Percentiles rank a stretch among this genome's conserved stretches.
phyloP scores from a whole-genome alignment of 1,140 invertebrate genomes.

The Habropoda laboriosa region DNA sequence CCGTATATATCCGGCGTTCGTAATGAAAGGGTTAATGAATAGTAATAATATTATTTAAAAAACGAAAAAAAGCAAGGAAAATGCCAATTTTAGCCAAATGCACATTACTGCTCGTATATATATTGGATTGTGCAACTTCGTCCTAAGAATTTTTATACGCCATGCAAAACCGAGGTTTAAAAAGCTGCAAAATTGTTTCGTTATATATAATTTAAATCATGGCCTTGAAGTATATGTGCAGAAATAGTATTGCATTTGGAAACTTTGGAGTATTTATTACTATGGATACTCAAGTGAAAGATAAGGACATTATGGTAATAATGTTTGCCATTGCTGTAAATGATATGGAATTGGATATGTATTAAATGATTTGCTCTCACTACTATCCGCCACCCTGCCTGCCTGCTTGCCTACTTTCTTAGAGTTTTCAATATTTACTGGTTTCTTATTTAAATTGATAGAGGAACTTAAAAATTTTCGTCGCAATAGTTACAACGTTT shows the following conservation, averaged over 20 bases:
- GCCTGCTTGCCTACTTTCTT: conserved; percentile 62
- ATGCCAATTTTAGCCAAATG: conserved; percentile 64
- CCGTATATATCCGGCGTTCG: too few relatives aligned
- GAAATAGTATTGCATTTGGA: conserved; percentile 67
- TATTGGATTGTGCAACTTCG: conserved; percentile 42
- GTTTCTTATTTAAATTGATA: conserved; percentile 13
- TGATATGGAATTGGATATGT: conserved; percentile 73
- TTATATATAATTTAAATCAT: conserved; percentile 23
- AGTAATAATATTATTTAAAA: conserved; percentile 50
- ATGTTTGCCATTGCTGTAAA: conserved; percentile 74
- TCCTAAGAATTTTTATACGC: conserved; percentile 52
- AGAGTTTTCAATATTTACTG: conserved; percentile 28
- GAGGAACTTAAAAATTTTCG: not conserved
- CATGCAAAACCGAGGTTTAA: conserved; percentile 36
- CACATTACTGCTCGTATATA: conserved; percentile 67
- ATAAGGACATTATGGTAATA: conserved; percentile 62
- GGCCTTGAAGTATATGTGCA: conserved; percentile 61
- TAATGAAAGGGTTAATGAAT: too few relatives aligned
- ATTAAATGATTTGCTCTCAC: conserved; percentile 77
- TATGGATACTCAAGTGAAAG: conserved; percentile 50
- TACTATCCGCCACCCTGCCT: conserved; percentile 76
- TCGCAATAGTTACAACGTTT: not conserved
- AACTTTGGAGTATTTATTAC: conserved; percentile 45
- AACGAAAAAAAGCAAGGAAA: conserved; percentile 26
- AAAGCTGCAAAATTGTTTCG: conserved; percentile 32